phyloP scores from a whole-genome alignment of 2,888 invertebrate genomes.

The Chrysolina americana region DNA sequence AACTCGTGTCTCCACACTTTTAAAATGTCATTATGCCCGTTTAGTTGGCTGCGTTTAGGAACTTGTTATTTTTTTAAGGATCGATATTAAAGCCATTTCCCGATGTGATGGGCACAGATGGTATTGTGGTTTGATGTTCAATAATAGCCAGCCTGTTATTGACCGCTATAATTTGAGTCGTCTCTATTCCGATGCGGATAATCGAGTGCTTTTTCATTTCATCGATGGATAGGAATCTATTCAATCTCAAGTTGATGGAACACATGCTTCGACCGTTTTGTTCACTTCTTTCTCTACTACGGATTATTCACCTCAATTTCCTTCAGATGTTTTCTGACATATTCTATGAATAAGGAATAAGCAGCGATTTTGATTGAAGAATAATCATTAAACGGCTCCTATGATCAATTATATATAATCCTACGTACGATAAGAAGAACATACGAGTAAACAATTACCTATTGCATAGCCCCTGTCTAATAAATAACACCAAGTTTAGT shows the following conservation, averaged over 20 bases:
- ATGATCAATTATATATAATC: no score
- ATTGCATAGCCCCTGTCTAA: no score
- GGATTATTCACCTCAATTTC: no score
- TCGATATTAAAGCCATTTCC: constrained; percentile 50
- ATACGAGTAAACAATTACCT: no score
- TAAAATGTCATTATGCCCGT: constrained; percentile 61
- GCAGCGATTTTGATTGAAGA: no score
- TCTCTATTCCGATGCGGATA: constrained; percentile 40
- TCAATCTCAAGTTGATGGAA: not conserved
- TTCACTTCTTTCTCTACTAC: no score
- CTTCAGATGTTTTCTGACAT: no score
- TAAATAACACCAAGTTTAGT: no score
- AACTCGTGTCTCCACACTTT: constrained; percentile 57
- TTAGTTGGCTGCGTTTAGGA: constrained; percentile 50
- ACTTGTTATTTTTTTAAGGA: constrained; percentile 54
- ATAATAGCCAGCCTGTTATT: constrained; percentile 45
- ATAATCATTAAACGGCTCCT: no score
- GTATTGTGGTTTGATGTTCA: constrained; percentile 44
- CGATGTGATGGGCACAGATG: constrained; percentile 45
- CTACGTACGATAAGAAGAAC: no score
- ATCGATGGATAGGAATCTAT: constrained; percentile 40
- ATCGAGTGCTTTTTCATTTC: constrained; percentile 57
- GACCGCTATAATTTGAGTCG: constrained; percentile 39
- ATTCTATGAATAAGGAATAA: no score
- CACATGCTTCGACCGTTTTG: not conserved